These are phyloP conservation scores for Paelopatides confundens DNA, from an alignment of 53 echinoderm and acorn worm genomes.

Conservation along the genomic window DNA sequence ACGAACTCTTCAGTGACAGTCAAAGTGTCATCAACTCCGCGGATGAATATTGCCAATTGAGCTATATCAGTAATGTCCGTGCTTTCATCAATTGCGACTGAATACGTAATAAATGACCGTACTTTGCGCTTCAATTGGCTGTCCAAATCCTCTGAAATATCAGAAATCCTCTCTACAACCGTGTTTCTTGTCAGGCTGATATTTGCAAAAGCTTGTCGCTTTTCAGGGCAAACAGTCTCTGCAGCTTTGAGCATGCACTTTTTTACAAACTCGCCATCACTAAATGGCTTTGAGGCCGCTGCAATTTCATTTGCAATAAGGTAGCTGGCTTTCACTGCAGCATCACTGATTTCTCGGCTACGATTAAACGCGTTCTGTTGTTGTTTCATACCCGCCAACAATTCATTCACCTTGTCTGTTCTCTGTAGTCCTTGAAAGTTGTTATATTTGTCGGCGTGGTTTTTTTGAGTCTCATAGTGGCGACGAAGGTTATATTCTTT, in stretches of 20 bases:
- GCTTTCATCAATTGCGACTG: background rate
- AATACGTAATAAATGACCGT: background rate
- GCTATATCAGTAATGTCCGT: background rate
- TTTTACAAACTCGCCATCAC: slow-evolving; percentile 46
- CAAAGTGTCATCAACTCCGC: background rate
- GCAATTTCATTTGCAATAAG: slow-evolving; percentile 27
- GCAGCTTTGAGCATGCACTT: slow-evolving; percentile 3
- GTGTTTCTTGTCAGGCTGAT: slow-evolving; percentile 42
- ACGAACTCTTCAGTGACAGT: background rate
- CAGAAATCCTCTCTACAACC: slow-evolving; percentile 6
- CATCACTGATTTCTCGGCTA: too few relatives aligned
- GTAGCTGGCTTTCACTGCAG: slow-evolving; percentile 23
- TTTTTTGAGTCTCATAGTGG: too few relatives aligned
- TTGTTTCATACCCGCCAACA: too few relatives aligned
- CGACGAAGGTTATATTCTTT: too few relatives aligned
- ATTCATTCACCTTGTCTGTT: too few relatives aligned
- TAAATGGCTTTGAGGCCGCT: slow-evolving; percentile 20
- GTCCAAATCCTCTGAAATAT: slow-evolving; percentile 15
- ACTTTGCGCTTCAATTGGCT: slow-evolving; percentile 30
- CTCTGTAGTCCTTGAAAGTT: too few relatives aligned
- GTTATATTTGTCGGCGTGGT: too few relatives aligned
- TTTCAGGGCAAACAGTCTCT: slow-evolving; percentile 32
- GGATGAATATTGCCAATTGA: background rate
- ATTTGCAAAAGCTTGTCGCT: slow-evolving; percentile 11
- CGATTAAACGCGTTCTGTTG: too few relatives aligned